Evolutionary conservation across 2,888 invertebrate genomes (phyloP).

Genomic region (Falcaria lacertinaria): DNA sequence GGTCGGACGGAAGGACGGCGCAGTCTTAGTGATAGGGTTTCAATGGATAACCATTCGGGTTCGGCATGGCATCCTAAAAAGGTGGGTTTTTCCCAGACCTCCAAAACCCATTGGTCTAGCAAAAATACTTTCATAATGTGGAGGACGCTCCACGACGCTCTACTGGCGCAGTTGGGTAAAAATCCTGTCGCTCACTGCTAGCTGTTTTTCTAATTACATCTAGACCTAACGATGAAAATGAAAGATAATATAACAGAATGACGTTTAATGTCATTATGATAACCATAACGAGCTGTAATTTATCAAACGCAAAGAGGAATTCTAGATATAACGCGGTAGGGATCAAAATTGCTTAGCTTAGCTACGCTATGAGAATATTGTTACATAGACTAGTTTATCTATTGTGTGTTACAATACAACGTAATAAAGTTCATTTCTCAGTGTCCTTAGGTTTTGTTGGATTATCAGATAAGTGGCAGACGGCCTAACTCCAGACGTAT

Average conservation of each 20-base stretch:
- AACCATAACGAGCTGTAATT: neutral
- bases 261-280: neutral
- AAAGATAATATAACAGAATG: neutral
- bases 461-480: neutral
- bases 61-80: no score
- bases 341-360: neutral
- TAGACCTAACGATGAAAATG: neutral
- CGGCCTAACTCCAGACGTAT: neutral
- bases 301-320: neutral
- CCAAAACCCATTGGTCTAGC: no score
- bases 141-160: no score
- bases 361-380: neutral
- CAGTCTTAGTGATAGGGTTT: no score
- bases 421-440: neutral
- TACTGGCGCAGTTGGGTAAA: no score
- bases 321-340: neutral
- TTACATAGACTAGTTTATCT: neutral
- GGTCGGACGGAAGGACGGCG: no score
- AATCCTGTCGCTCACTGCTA: no score
- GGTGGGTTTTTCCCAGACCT: no score
- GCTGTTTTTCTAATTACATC: no score
- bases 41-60: no score
- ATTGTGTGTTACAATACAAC: neutral
- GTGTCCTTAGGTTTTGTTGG: neutral
- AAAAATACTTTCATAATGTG: no score